These are phyloP conservation scores for Muscicapa adusta DNA, from an alignment of 2,113 vertebrate genomes.

Conservation along the genomic window DNA sequence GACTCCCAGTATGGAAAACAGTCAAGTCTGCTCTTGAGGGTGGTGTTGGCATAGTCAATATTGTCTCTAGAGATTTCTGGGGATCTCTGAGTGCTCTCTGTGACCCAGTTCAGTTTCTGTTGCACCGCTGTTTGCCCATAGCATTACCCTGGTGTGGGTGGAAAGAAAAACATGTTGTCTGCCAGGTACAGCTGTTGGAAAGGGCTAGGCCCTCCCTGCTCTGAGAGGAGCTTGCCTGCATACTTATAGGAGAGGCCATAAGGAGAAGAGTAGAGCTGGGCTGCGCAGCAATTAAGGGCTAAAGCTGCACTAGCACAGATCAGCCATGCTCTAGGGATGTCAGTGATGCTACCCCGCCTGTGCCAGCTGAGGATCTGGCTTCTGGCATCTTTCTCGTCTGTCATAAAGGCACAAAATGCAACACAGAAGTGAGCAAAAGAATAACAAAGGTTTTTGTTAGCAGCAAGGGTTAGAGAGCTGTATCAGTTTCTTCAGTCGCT, in stretches of 20 bases:
- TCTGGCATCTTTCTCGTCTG: not conserved
- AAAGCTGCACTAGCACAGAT: not conserved
- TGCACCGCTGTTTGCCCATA: not conserved
- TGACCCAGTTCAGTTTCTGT: slow-evolving; percentile 31
- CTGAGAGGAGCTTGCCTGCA: not conserved
- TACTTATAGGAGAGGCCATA: not conserved
- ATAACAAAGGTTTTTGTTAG: slow-evolving; percentile 14
- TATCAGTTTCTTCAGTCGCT: not conserved
- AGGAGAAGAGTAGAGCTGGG: not conserved
- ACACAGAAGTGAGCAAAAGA: not conserved
- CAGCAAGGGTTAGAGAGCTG: slow-evolving; percentile 12
- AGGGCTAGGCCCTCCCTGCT: not conserved
- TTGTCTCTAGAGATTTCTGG: slow-evolving; percentile 35
- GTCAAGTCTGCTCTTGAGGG: slow-evolving; percentile 16
- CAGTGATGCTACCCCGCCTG: not conserved
- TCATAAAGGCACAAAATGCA: not conserved
- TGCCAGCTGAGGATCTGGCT: not conserved
- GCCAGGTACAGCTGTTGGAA: slow-evolving; percentile 32
- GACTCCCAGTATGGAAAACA: not conserved
- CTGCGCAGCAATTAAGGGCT: not conserved
- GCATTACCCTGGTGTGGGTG: slow-evolving; percentile 15
- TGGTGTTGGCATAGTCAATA: not conserved
- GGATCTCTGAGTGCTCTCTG: not conserved
- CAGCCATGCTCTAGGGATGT: not conserved
- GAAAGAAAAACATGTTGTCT: slow-evolving; percentile 17